These are phyloP conservation scores for Amblyornis subalaris DNA, from an alignment of 2,113 vertebrate species.

Conservation along the genomic window DNA sequence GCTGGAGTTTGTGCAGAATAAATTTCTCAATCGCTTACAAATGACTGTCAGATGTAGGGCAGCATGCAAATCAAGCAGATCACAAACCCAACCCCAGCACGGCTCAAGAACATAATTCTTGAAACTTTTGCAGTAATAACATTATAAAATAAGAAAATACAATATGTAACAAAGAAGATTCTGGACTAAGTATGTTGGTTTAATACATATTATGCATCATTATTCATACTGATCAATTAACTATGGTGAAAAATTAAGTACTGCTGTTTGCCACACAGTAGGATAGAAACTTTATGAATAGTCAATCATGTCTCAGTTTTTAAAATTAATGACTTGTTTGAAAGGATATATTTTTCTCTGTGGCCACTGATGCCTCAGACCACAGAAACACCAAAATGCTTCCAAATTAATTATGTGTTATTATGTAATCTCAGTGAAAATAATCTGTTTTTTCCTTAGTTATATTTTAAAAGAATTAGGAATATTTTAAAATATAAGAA, in stretches of 20 bases:
- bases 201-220: background rate
- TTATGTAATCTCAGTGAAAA: background rate
- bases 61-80: background rate
- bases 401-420: background rate
- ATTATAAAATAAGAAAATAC: background rate
- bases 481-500: background rate
- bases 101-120: background rate
- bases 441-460: background rate
- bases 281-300: background rate
- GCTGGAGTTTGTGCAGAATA: constrained; percentile 5
- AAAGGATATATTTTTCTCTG: background rate
- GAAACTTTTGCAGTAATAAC: background rate
- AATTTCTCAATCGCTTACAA: background rate
- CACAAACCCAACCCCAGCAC: background rate
- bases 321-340: background rate
- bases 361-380: background rate
- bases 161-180: background rate
- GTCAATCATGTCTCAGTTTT: background rate
- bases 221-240: background rate
- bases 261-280: background rate
- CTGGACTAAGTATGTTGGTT: background rate
- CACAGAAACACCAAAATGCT: background rate
- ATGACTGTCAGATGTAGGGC: constrained; percentile 51
- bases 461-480: background rate
- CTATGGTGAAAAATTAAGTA: background rate